These are phyloP conservation scores for Diaprepes abbreviatus DNA, from an alignment of 2,888 invertebrate genomes.

Conservation along the genomic window DNA sequence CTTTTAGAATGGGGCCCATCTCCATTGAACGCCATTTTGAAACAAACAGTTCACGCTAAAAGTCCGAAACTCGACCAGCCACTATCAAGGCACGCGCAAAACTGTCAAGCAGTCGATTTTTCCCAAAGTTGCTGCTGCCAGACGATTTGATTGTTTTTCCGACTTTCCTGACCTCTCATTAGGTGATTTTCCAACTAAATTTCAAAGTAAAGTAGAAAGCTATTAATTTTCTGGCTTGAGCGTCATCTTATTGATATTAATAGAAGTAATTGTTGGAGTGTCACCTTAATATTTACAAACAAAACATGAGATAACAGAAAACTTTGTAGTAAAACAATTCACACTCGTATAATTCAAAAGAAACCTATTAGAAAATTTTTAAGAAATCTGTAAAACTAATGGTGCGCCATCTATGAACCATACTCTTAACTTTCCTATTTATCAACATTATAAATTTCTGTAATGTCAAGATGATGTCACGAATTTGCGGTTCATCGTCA, in stretches of 20 bases:
- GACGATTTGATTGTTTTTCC: constrained; percentile 31
- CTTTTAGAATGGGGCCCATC: constrained; percentile 71
- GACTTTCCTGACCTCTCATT: constrained; percentile 15
- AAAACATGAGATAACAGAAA: no score
- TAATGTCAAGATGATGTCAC: constrained; percentile 26
- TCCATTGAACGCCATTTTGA: constrained; percentile 80
- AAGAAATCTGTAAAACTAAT: no score
- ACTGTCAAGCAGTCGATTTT: constrained; percentile 59
- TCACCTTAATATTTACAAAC: not conserved
- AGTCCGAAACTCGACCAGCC: constrained; percentile 57
- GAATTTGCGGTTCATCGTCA: constrained; percentile 11
- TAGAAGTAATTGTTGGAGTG: not conserved
- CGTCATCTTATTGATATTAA: not conserved
- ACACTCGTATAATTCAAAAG: no score
- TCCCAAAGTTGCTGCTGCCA: constrained; percentile 25
- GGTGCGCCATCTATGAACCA: no score
- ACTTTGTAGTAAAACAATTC: no score
- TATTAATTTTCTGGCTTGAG: not conserved
- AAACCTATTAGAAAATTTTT: no score
- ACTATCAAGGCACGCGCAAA: constrained; percentile 65
- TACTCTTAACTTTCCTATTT: no score
- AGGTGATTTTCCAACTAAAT: not conserved
- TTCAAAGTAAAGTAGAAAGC: not conserved
- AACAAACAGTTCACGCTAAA: constrained; percentile 66
- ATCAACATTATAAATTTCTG: constrained; percentile 1